Conservation (phyloP, 2,113 vertebrate species). For the Rhagologus leucostigma region DNA sequence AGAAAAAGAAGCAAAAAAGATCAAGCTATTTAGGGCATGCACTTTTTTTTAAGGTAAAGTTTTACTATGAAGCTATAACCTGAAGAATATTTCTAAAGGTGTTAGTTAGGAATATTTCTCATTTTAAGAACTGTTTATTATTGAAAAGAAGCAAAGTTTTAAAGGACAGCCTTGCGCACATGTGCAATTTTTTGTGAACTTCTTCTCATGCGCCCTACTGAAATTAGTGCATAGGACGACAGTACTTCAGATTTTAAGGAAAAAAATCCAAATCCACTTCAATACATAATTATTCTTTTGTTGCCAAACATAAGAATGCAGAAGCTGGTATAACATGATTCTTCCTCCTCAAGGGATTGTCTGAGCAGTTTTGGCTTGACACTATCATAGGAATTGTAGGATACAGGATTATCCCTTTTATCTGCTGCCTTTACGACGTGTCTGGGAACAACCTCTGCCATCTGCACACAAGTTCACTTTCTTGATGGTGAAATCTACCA, state of each 20-base stretch:
- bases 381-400: not conserved
- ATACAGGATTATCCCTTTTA: not conserved
- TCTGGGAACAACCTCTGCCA: not conserved
- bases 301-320: not conserved
- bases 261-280: not conserved
- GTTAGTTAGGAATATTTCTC: not conserved
- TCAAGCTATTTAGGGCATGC: not conserved
- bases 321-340: not conserved
- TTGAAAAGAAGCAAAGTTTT: not conserved
- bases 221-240: not conserved
- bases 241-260: not conserved
- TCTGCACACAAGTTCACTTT: not conserved
- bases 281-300: not conserved
- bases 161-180: not conserved
- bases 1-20: not conserved
- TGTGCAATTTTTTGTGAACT: not conserved
- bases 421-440: not conserved
- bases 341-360: not conserved
- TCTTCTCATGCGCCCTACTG: not conserved
- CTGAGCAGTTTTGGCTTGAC: not conserved
- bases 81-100: conserved; percentile 21
- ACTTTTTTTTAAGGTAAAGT: not conserved
- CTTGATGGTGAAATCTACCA: not conserved
- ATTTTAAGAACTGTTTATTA: not conserved
- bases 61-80: conserved; percentile 7